Evolutionary conservation across 2,797 vertebrate species (phyloP).

Genomic region (Sciurus vulgaris): DNA sequence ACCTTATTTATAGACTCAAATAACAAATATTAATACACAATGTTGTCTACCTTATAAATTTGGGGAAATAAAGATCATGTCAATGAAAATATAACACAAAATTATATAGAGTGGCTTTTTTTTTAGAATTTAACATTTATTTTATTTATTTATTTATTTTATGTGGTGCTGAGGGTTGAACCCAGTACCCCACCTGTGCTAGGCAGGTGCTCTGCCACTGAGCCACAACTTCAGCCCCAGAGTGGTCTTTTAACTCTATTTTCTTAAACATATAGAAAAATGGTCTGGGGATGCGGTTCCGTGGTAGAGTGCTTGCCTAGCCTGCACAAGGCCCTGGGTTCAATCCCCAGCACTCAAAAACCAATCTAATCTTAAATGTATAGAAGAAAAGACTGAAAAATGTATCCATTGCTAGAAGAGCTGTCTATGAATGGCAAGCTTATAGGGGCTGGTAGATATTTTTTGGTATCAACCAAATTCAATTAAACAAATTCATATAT

Average conservation of each 20-base stretch:
- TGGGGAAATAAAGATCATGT: slow-evolving; percentile 4
- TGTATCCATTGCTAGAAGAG: neutral
- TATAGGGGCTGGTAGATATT: neutral
- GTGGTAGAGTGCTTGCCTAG: too few species aligned
- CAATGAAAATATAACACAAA: slow-evolving; percentile 39
- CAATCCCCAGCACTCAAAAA: too few species aligned
- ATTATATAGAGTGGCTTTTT: neutral
- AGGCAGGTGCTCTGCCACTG: too few species aligned
- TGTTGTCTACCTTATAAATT: slow-evolving; percentile 27
- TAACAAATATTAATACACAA: slow-evolving; percentile 26
- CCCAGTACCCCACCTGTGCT: too few species aligned
- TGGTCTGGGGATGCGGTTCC: too few species aligned
- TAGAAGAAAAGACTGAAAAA: neutral
- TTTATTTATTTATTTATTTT: too few species aligned
- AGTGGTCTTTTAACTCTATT: neutral
- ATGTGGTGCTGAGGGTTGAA: too few species aligned
- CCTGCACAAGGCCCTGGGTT: too few species aligned
- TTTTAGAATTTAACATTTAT: too few species aligned
- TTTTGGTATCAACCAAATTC: neutral
- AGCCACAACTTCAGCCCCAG: too few species aligned
- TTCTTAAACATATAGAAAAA: neutral
- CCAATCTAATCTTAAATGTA: too few species aligned
- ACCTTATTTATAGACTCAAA: slow-evolving; percentile 39
- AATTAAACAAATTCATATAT: neutral
- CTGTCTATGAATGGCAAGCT: neutral